Evolutionary conservation across 1,140 invertebrate species (phyloP), one percentile per base, ranked within the genome.

Genomic region (Drosophila watanabei): DNA sequence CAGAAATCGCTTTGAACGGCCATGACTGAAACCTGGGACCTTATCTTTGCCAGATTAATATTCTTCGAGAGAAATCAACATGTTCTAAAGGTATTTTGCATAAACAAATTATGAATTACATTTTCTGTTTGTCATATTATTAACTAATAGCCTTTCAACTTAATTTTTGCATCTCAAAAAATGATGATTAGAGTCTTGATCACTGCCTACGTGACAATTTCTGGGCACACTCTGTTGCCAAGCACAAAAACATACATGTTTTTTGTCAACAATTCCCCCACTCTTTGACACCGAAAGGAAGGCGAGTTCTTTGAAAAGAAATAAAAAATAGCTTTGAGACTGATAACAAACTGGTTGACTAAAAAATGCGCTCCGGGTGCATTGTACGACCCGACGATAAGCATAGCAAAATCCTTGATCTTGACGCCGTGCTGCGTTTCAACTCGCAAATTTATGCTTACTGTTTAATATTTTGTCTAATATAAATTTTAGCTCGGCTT

Each of bases 291-390:
- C 58, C 41, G 49, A 70, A 79, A 83, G 75, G 51, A 83, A 51
- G 52, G 30, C 41, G 58, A 56, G 41, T 64, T 82, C 51, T 56
- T 77, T 24, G n/a, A 70, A 70, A 70, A 70, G 24, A 24, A 71
- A 81, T 56, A 61, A n/a, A n/a, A 61, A 60, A 73, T 70, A 60
- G 48, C 65, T 59, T 51, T 59, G 43, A 18, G 56, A n/a, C 60
- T 89, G 85, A 89, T 89, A 89, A 90, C 65, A 68, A 88, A 89
- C 85, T 89, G 75, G 86, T 89, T 89, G 85, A 89, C 81, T 90
- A 90, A 79, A 89, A 90, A 89, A 90, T 90, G 86, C 70, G 86
- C 78, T 68, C 82, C 70, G 85, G 85, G 85, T 89, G 85, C 85
- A 89, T 90, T 85, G 85, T 64, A 75, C 85, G 86, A 89, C 78